Evolutionary conservation across 2,888 invertebrate genomes (phyloP).

Genomic region (Dexiosoma caninum): DNA sequence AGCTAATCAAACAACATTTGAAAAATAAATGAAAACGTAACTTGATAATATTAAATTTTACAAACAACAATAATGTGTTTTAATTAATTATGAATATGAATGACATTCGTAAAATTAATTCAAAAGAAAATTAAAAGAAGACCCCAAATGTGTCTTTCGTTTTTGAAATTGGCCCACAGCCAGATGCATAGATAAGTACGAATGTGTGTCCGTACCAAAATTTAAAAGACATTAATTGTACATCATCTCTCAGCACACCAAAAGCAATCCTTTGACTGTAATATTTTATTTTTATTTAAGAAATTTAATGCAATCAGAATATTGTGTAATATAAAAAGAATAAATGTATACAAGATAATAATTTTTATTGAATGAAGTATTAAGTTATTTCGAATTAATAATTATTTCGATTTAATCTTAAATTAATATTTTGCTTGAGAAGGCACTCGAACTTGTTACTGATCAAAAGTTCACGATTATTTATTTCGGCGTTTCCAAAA

Average conservation of each 20-base stretch:
- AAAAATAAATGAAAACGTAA: no score
- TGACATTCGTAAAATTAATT: constrained; percentile 7
- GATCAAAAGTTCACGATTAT: no score
- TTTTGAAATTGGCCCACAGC: constrained; percentile 35
- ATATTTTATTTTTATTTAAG: constrained; percentile 19
- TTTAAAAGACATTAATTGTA: constrained; percentile 53
- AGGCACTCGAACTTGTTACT: no score
- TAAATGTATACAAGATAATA: no score
- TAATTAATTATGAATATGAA: constrained; percentile 52
- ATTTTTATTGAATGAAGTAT: no score
- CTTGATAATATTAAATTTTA: no score
- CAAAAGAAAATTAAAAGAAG: not conserved
- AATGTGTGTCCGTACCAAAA: not conserved
- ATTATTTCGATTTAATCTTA: no score
- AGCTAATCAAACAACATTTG: not conserved
- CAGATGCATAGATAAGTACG: no score
- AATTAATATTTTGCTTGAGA: no score
- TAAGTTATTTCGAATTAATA: no score
- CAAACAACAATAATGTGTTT: constrained; percentile 32
- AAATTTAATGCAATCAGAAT: constrained; percentile 10
- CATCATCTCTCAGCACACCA: constrained; percentile 28
- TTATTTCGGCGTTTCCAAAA: no score
- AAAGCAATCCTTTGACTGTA: constrained; percentile 21
- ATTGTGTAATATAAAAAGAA: no score
- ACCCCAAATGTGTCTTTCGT: not conserved